Evolutionary conservation across 2,113 vertebrate genomes (phyloP).

Genomic region (Oophaga pumilio): DNA sequence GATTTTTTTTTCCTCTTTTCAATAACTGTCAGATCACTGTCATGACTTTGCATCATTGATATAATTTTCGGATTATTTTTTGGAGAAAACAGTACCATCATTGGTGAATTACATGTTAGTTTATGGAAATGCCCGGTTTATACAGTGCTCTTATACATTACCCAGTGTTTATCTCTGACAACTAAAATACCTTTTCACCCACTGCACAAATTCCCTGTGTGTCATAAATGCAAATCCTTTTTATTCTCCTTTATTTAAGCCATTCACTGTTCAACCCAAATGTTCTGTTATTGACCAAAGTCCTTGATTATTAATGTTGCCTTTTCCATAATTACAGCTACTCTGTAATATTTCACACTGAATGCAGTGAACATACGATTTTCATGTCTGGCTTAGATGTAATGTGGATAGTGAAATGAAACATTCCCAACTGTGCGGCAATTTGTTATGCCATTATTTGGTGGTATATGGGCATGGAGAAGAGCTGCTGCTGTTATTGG

Average conservation of each 20-base stretch:
- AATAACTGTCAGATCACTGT: too few species aligned
- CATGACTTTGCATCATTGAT: neutral
- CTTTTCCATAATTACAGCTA: neutral
- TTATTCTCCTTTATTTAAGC: conserved; percentile 37
- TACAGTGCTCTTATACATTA: neutral
- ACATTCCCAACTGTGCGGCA: neutral
- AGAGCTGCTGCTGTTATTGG: neutral
- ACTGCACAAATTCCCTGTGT: conserved; percentile 34
- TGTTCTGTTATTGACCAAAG: neutral
- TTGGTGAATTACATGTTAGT: neutral
- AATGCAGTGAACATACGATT: neutral
- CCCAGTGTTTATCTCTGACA: conserved; percentile 35
- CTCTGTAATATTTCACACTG: neutral
- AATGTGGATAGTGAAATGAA: neutral
- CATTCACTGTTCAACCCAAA: conserved; percentile 49
- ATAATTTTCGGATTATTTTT: neutral
- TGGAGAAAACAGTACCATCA: neutral
- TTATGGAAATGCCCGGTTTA: neutral
- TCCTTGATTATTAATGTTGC: neutral
- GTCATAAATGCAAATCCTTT: conserved; percentile 32
- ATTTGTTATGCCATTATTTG: neutral
- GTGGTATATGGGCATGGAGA: neutral
- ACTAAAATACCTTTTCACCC: conserved; percentile 1
- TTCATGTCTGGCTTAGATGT: neutral
- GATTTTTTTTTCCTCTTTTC: neutral